These are phyloP conservation scores for Siniperca scherzeri DNA, from an alignment of 2,797 vertebrate genomes.

Conservation along the genomic window DNA sequence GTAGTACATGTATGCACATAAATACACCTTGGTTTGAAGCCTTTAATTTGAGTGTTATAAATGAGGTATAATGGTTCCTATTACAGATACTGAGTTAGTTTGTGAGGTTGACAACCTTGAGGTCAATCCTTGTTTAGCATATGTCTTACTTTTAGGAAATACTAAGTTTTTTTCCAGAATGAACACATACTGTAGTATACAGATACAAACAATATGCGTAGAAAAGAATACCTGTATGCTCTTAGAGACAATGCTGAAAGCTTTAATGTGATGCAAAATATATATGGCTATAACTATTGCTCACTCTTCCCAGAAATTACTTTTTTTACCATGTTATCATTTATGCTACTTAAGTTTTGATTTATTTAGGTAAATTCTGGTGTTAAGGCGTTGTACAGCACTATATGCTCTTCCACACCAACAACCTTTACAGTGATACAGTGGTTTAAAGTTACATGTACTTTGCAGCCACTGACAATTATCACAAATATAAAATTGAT, in stretches of 20 bases:
- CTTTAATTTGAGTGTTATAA: not conserved
- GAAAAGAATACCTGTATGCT: not conserved
- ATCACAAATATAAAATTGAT: not conserved
- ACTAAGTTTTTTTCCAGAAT: too few relatives aligned
- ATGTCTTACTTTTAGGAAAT: not conserved
- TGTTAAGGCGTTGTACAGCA: not conserved
- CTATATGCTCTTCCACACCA: not conserved
- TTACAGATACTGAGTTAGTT: not conserved
- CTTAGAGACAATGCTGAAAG: not conserved
- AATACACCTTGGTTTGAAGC: not conserved
- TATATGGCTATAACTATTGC: not conserved
- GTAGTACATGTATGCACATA: not conserved
- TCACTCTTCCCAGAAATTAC: conserved; percentile 34
- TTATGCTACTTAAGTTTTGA: conserved; percentile 15
- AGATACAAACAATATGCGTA: conserved; percentile 1
- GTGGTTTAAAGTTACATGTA: not conserved
- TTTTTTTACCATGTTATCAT: conserved; percentile 22
- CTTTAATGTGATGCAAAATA: conserved; percentile 23
- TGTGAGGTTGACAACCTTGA: not conserved
- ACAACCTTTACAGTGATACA: not conserved
- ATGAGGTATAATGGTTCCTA: not conserved
- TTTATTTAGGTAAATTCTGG: conserved; percentile 4
- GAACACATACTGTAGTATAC: not conserved
- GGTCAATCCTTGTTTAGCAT: not conserved
- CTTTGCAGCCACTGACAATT: not conserved